phyloP scores from a whole-genome alignment of 2,113 vertebrate species.

The Astatoreochromis straeleni region DNA sequence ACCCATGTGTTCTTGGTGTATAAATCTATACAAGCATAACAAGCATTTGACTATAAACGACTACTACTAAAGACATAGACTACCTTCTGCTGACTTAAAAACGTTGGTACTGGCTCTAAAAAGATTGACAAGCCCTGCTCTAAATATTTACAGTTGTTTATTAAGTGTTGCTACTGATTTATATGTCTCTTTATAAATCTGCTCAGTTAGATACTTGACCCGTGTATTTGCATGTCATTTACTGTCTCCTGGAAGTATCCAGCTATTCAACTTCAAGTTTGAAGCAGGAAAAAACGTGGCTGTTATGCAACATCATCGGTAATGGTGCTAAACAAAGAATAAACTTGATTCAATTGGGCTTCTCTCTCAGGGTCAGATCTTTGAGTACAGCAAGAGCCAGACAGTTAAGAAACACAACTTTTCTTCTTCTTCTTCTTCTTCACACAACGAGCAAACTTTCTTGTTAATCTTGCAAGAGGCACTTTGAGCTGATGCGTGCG shows the following conservation, averaged over 20 bases:
- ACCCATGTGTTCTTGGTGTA: neutral
- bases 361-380: neutral
- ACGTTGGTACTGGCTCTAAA: neutral
- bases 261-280: neutral
- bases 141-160: neutral
- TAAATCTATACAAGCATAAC: neutral
- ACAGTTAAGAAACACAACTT: neutral
- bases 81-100: neutral
- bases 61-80: neutral
- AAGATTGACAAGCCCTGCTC: neutral
- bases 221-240: neutral
- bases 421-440: neutral
- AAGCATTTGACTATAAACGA: neutral
- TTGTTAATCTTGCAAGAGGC: constrained; percentile 21
- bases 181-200: neutral
- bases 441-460: constrained; percentile 9
- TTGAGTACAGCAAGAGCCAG: neutral
- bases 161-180: neutral
- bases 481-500: neutral
- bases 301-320: neutral
- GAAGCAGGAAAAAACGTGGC: neutral
- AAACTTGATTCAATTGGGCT: neutral
- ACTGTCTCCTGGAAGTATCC: neutral
- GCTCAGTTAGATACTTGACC: neutral
- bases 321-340: neutral